Evolutionary conservation across 92 coral and sea anemone species (phyloP).

Genomic region (Hydrozoanthus gracilis): DNA sequence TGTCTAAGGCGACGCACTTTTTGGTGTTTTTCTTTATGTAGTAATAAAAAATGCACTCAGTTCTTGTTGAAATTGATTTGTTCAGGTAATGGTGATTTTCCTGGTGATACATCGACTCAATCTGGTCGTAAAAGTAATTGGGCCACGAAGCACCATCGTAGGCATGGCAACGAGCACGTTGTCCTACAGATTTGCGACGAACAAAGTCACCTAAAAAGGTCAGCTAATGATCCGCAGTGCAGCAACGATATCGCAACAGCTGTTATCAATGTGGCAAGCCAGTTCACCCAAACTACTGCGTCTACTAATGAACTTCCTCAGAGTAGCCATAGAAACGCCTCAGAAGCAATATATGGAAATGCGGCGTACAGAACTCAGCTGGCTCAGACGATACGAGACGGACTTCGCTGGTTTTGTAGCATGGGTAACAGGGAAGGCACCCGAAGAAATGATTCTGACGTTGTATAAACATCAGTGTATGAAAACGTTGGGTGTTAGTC

Average conservation of each 20-base stretch:
- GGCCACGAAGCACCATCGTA: not conserved
- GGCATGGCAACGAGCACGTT: not conserved
- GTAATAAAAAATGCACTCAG: no score
- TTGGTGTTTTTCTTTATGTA: no score
- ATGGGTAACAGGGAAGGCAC: conserved; percentile 22
- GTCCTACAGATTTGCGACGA: not conserved
- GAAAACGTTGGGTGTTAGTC: not conserved
- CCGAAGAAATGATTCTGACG: not conserved
- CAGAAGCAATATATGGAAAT: conserved; percentile 16
- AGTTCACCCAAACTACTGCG: not conserved
- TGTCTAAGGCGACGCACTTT: no score
- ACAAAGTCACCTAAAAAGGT: not conserved
- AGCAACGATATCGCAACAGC: not conserved
- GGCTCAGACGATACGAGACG: conserved; percentile 39
- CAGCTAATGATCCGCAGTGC: not conserved
- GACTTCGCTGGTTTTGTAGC: conserved; percentile 32
- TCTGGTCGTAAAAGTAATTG: not conserved
- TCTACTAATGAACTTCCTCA: not conserved
- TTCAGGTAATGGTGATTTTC: not conserved
- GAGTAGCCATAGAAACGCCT: not conserved
- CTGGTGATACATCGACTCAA: not conserved
- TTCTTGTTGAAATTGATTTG: no score
- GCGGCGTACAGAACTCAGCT: conserved; percentile 30
- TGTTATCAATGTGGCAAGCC: not conserved
- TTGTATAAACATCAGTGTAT: not conserved